Conservation (phyloP, 2,888 invertebrate species). For the Polymixis lichenea region DNA sequence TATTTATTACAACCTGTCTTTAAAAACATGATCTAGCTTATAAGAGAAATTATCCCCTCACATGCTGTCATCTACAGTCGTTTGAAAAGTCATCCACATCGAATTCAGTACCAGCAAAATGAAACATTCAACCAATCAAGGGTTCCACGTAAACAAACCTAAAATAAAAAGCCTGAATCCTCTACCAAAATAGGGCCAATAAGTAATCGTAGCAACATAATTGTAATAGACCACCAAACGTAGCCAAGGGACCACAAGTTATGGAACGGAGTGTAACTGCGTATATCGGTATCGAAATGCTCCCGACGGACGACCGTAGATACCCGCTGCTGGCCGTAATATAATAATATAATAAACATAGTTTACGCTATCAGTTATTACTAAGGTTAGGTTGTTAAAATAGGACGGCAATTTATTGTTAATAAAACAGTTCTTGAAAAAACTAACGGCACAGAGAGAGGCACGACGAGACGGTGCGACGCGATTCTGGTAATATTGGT, state of each 20-base stretch:
- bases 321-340: constrained; percentile 65
- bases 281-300: constrained; percentile 74
- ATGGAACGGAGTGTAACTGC: constrained; percentile 72
- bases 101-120: not conserved
- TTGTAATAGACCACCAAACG: constrained; percentile 75
- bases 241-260: constrained; percentile 74
- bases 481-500: too few species aligned
- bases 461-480: too few species aligned
- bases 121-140: constrained; percentile 7
- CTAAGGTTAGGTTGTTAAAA: constrained; percentile 16
- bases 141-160: not conserved
- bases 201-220: constrained; percentile 68
- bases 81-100: not conserved
- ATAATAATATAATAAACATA: constrained; percentile 65
- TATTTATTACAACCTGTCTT: constrained; percentile 33
- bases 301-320: constrained; percentile 73
- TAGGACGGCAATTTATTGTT: not conserved
- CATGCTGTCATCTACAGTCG: not conserved
- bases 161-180: not conserved
- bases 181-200: constrained; percentile 44
- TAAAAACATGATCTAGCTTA: constrained; percentile 16
- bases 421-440: not conserved
- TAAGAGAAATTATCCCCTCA: not conserved
- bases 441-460: too few species aligned
- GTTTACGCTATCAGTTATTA: constrained; percentile 34